A percentile compares a stretch with the other conserved stretches of the same genome.
Evolutionary conservation across 2,797 vertebrate species (phyloP).

Genomic region (Phoxinus dragarum): DNA sequence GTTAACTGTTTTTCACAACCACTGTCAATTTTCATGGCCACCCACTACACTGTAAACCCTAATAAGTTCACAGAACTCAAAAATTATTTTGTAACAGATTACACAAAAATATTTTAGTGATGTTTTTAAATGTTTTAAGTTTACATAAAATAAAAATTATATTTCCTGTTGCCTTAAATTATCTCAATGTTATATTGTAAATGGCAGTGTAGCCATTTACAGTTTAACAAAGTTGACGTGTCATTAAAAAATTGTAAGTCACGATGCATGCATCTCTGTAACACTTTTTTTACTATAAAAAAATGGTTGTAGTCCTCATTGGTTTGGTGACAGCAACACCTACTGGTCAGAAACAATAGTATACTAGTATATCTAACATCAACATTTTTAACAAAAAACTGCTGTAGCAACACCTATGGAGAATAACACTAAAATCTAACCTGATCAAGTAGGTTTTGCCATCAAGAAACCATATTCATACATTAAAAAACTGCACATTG

Average conservation of each 20-base stretch:
- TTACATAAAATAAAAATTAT: no score
- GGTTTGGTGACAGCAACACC: neutral
- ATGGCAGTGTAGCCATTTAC: no score
- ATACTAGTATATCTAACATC: no score
- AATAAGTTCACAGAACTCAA: constrained; percentile 7
- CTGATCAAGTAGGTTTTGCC: neutral
- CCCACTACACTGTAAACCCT: neutral
- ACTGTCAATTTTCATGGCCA: neutral
- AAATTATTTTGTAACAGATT: constrained; percentile 17
- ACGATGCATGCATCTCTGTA: neutral
- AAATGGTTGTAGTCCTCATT: neutral
- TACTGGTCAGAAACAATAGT: neutral
- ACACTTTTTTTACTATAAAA: neutral
- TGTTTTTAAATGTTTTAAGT: neutral
- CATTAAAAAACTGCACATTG: neutral
- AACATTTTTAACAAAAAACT: no score
- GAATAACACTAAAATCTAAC: neutral
- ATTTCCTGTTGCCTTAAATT: no score
- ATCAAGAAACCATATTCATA: neutral
- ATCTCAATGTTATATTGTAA: no score
- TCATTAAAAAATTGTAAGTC: neutral
- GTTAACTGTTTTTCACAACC: neutral
- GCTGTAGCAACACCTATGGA: no score
- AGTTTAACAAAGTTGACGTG: neutral
- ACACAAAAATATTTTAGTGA: constrained; percentile 10